Conservation (phyloP, 2,797 vertebrate species). For the Notamacropus eugenii region DNA sequence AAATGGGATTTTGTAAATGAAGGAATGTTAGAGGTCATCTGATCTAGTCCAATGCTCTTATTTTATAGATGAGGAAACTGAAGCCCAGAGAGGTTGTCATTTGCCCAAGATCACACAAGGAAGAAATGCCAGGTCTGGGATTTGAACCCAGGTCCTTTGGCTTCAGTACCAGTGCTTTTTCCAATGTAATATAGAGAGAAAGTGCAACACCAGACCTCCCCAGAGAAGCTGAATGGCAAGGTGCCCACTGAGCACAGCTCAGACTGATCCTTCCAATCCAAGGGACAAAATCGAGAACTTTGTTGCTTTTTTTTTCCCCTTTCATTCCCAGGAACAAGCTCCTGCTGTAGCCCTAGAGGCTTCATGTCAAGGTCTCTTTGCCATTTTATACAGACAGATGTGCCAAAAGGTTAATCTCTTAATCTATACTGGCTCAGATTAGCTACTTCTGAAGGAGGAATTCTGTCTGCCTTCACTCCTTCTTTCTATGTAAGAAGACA, state of each 20-base stretch:
- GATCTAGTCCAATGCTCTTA: not conserved
- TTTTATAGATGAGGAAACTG: not conserved
- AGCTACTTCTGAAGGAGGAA: conserved; percentile 6
- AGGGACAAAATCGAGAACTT: not conserved
- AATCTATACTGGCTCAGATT: not conserved
- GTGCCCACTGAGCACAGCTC: not conserved
- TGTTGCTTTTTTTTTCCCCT: not conserved
- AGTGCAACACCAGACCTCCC: not conserved
- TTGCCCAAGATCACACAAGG: not conserved
- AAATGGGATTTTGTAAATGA: conserved; percentile 36
- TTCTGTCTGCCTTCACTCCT: not conserved
- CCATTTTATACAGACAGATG: not conserved
- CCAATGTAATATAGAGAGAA: not conserved
- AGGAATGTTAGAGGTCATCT: not conserved
- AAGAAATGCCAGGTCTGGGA: not conserved
- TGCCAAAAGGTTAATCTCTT: not conserved
- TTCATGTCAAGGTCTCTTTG: not conserved
- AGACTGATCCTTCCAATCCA: not conserved
- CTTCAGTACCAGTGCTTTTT: not conserved
- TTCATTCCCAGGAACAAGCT: not conserved
- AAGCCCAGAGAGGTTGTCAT: not conserved
- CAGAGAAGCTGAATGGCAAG: not conserved
- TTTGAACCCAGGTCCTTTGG: not conserved
- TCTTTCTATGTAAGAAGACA: not conserved
- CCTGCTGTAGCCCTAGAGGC: not conserved